phyloP scores from a whole-genome alignment of 2,113 vertebrate species.

The Hirundichthys speculiger region DNA sequence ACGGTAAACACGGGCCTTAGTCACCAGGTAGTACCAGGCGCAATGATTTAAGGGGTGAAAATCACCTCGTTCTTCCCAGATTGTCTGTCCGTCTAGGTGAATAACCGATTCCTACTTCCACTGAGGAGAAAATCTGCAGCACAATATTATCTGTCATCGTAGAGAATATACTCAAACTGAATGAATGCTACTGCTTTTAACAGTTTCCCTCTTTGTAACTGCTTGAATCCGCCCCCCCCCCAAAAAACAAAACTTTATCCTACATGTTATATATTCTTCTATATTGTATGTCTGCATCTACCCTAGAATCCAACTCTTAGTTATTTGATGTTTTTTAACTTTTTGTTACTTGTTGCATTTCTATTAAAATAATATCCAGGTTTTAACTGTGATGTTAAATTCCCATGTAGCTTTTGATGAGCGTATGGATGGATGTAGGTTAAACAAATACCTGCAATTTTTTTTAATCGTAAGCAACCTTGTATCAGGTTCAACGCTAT shows the following conservation, averaged over 20 bases:
- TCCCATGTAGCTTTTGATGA: slow-evolving; percentile 37
- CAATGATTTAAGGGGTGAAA: slow-evolving; percentile 25
- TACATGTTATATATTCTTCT: slow-evolving; percentile 66
- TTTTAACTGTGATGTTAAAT: slow-evolving; percentile 63
- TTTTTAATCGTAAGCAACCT: too few relatives aligned
- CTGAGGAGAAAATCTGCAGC: slow-evolving; percentile 47
- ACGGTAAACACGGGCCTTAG: slow-evolving; percentile 45
- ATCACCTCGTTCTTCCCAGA: slow-evolving; percentile 53
- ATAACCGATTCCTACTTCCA: slow-evolving; percentile 30
- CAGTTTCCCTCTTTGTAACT: slow-evolving; percentile 53
- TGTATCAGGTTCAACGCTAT: too few relatives aligned
- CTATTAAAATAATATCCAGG: slow-evolving; percentile 58
- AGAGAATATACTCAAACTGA: slow-evolving; percentile 54
- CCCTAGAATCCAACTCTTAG: slow-evolving; percentile 44
- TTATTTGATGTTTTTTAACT: slow-evolving; percentile 38
- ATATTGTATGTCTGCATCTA: slow-evolving; percentile 56
- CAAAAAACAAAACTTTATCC: slow-evolving; percentile 27
- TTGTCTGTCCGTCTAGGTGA: too few relatives aligned
- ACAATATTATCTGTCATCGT: slow-evolving; percentile 51
- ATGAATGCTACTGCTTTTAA: slow-evolving; percentile 60
- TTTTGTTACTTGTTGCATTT: slow-evolving; percentile 66
- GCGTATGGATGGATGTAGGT: slow-evolving; percentile 6
- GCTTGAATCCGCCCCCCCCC: slow-evolving; percentile 50
- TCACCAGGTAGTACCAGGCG: slow-evolving; percentile 45
- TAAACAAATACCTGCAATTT: not conserved